Percentiles rank a stretch among this genome's conserved stretches.
phyloP scores from a whole-genome alignment of 2,797 vertebrate species.

The Intellagama lesueurii region DNA sequence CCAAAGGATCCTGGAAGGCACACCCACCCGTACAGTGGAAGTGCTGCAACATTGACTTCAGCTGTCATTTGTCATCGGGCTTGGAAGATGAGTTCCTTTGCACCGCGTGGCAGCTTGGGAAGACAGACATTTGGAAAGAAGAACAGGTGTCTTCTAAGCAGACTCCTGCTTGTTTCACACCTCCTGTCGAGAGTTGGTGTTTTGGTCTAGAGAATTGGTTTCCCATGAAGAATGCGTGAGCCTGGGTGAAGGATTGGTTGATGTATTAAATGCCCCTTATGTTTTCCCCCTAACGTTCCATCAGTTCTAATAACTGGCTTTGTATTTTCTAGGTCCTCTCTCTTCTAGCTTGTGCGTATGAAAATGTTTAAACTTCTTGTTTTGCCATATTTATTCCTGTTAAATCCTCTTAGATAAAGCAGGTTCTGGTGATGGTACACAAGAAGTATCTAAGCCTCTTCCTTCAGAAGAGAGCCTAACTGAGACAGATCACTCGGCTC shows the following conservation, averaged over 20 bases:
- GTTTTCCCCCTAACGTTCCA: constrained; percentile 87
- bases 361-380: constrained; percentile 97
- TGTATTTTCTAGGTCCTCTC: constrained; percentile 97
- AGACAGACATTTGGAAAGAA: constrained; percentile 70
- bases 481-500: constrained; percentile 85
- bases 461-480: constrained; percentile 92
- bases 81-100: constrained; percentile 66
- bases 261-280: constrained; percentile 90
- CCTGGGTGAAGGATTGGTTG: constrained; percentile 90
- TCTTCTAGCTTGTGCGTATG: constrained; percentile 90
- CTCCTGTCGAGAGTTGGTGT: constrained; percentile 75
- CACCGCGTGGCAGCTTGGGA: constrained; percentile 57
- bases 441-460: constrained; percentile 97
- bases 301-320: constrained; percentile 97
- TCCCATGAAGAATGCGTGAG: constrained; percentile 86
- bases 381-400: constrained; percentile 99
- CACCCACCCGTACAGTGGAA: constrained; percentile 63
- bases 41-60: constrained; percentile 64
- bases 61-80: constrained; percentile 53
- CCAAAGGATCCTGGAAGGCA: constrained; percentile 67
- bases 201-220: constrained; percentile 80
- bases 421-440: constrained; percentile 99
- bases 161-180: constrained; percentile 66
- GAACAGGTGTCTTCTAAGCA: constrained; percentile 73
- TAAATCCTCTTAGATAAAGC: constrained; percentile 99